Evolutionary conservation across 2,888 invertebrate genomes (phyloP), one percentile per base, ranked within the genome.

Genomic region (Rugalucina vietnamica): DNA sequence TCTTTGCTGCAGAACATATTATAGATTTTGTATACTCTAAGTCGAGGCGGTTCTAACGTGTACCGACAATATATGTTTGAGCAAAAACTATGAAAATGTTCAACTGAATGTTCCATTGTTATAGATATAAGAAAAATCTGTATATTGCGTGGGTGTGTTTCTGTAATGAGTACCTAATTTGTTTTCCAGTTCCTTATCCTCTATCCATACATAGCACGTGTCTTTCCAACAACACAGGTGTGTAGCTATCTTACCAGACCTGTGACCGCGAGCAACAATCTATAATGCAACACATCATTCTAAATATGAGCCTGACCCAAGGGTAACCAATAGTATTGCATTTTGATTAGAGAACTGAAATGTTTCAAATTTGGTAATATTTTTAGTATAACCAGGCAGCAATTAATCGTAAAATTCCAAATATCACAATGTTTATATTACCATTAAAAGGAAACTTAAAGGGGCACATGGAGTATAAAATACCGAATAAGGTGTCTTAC

Each of bases 191-290:
- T 93, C 93, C 3, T 93, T 91, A 36, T 92, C 93, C 5, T 93
- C 92, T 54, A 94, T 78, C 88, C 92, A 93, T 32, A 93, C 88
- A 76, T 94, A 94, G 92, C 92, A 94, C 0, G 94, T 94, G 36
- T 90, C 91, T 18, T 92, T 93, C 84, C 89, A 90, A 81, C 94
- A 94, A 86, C 94, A 93, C 81, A 89, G 87, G 72, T 94, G 94
- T 1, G 79, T 88, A 10, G 93, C 94, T 27, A 94, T 89, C 27
- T 82, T 85, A 8, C 93, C 94, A 12, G 85, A 89, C 37, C 70
- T 84, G 82, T 94, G 94, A 8, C 92, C 93, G 21, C 89, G 78
- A 18, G 85, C 81, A 24, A 91, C 89, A 43, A 94, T 79, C 93
- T 93, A 29, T 34, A 75, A 71, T 43, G 43, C 43, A 8, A 12